Evolutionary conservation across 2,797 vertebrate genomes (phyloP), one percentile per base, ranked within the genome.

Genomic region (Discoglossus pictus): DNA sequence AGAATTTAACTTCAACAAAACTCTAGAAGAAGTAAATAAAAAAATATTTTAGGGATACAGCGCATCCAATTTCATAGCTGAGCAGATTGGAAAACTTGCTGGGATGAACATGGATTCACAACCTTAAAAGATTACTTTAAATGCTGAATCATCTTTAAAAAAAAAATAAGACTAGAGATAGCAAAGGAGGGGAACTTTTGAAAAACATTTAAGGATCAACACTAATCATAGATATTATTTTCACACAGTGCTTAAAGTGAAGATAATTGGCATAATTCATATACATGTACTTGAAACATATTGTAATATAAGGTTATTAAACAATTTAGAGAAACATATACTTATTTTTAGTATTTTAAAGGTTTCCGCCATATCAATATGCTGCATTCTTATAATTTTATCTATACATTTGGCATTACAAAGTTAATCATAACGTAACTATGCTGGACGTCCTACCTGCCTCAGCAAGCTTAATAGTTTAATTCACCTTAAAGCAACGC

Each of bases 401-500:
- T 27, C 47, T 50, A 48, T 48, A 46, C 12, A 50, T 25, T 55
- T 18, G 31, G 31, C 43, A 58, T 42, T 50, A 39, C 12, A 40
- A 34, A 20, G 18, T 31, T 16, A 17, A 21, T 48, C 18, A 10
- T n/a, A 36, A 42, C 25, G 9, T 20, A 3, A 36, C 38, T 24
- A 42, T n/a, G 27, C 36, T 46, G 56, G 56, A 54, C 47, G 51
- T 36, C 20, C 27, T 46, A 54, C 65, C 65, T 68, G 65, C 65
- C 65, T 31, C 48, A 13, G 65, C 65, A 68, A 50, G 65, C 65
- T 43, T 6, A 46, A 3, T 21, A 10, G 16, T 36, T 68, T 38
- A 61, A 68, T n/a, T 68, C 56, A 46, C 56, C 65, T 68, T 46
- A 44, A 44, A 68, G 56, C 47, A 68, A 52, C 20, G 56, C 65